phyloP scores from a whole-genome alignment of 2,888 invertebrate species.

The Leucophenga montana region DNA sequence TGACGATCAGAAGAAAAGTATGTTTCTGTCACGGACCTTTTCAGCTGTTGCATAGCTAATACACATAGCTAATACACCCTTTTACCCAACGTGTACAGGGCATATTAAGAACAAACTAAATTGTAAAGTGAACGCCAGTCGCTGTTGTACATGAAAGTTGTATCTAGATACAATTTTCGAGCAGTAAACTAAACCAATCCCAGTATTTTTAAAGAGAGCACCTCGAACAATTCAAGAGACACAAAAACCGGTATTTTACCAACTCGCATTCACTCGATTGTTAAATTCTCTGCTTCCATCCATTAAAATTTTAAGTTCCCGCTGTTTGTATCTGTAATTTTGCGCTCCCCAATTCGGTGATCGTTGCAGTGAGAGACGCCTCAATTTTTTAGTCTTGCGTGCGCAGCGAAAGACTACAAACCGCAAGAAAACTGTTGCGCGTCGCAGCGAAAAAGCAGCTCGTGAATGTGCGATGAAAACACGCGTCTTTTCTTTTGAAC shows the following conservation, averaged over 20 bases:
- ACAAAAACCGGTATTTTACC: constrained; percentile 12
- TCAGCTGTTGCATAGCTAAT: too few relatives aligned
- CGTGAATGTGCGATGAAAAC: neutral
- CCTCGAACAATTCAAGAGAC: neutral
- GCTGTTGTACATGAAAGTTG: too few relatives aligned
- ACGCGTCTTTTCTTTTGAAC: constrained; percentile 20
- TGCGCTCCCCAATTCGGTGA: too few relatives aligned
- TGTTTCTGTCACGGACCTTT: too few relatives aligned
- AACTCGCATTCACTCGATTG: too few relatives aligned
- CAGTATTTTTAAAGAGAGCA: neutral
- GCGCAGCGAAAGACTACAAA: constrained; percentile 36
- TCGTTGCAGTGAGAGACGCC: constrained; percentile 1
- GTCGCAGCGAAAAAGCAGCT: constrained; percentile 3
- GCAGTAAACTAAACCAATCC: neutral
- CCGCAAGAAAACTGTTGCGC: constrained; percentile 36
- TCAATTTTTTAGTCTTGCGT: constrained; percentile 34
- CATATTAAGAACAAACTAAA: too few relatives aligned
- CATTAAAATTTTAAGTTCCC: neutral
- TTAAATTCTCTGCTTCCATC: too few relatives aligned
- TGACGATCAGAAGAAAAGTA: too few relatives aligned
- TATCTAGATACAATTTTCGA: too few relatives aligned
- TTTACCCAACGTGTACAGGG: too few relatives aligned
- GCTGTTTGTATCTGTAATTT: neutral
- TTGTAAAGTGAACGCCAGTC: too few relatives aligned
- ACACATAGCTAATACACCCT: too few relatives aligned